phyloP scores from a whole-genome alignment of 1,140 invertebrate species.

The Brachystomella parvula region DNA sequence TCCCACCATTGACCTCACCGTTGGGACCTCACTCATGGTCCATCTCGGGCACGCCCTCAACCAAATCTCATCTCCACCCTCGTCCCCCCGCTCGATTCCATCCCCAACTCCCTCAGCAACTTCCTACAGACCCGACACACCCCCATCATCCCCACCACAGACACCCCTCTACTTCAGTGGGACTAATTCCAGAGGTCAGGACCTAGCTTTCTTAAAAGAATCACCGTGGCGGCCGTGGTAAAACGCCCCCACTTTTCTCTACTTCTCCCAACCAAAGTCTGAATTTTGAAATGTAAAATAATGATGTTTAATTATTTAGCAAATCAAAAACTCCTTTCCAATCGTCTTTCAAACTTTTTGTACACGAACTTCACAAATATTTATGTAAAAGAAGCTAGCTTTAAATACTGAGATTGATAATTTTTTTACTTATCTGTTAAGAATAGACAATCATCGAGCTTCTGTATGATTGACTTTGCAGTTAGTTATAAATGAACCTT shows the following conservation, averaged over 20 bases:
- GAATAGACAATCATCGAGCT: too few relatives aligned
- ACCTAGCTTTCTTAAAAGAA: conserved; percentile 1
- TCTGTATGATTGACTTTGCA: too few relatives aligned
- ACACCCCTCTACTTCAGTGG: conserved; percentile 4
- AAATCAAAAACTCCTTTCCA: too few relatives aligned
- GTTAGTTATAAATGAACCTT: too few relatives aligned
- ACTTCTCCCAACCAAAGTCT: too few relatives aligned
- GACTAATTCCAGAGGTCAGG: not conserved
- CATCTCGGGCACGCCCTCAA: conserved; percentile 38
- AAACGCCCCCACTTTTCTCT: not conserved
- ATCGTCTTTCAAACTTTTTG: too few relatives aligned
- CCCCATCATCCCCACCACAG: conserved; percentile 35
- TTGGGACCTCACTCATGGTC: conserved; percentile 39
- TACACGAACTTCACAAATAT: too few relatives aligned
- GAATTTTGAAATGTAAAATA: too few relatives aligned
- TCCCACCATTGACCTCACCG: conserved; percentile 45
- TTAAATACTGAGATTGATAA: too few relatives aligned
- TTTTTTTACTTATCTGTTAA: too few relatives aligned
- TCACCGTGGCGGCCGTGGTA: conserved; percentile 28
- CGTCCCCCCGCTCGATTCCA: not conserved
- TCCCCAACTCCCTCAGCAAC: conserved; percentile 12
- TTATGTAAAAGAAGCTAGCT: too few relatives aligned
- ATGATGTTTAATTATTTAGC: too few relatives aligned
- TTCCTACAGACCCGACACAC: conserved; percentile 35
- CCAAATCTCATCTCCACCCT: conserved; percentile 27